Evolutionary conservation across 2,888 invertebrate genomes (phyloP), one percentile per base, ranked within the genome.

Genomic region (Stramonita haemastoma): DNA sequence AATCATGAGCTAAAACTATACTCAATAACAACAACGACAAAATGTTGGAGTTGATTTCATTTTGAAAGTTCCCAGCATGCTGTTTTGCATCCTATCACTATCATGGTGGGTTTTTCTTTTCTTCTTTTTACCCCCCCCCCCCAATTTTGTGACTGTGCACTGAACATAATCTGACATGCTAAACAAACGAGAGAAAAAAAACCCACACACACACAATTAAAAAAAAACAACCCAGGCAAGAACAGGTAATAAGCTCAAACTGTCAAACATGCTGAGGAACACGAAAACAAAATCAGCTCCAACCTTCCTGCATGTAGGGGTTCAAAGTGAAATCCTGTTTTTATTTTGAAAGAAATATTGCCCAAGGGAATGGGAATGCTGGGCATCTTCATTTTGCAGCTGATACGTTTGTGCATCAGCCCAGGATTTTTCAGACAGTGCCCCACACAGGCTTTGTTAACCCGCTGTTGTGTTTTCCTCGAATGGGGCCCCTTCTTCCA

Each of bases 31-130:
- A 46, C n/a, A 66, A 66, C 26, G 60, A 19, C 60, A 11, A 60
- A 66, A 26, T 81, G 81, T 83, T 83, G 81, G 81, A 83, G 81
- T 83, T 83, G 81, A 83, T 83, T 83, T 83, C 81, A 46, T 83
- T 83, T 83, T 22, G 29, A 83, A 36, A 83, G 26, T 83, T 83
- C 81, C 81, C 26, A 22, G 81, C 81, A 83, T 46, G 81, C 81
- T 13, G 22, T 83, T 83, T 46, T 46, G 6, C 46, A 22, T 26
- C 29, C 1, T 46, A 6, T 83, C n/a, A 26, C 11, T 73, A 73
- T 11, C 34, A 79, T 32, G 19, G 15, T 60, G 13, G 60, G 60
- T 60, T 22, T 22, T 60, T 15, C 15, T 15, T 19, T 60, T 22
- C 1, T 22, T 22, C 60, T 17, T 17, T 17, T 17, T 17, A 8